These are phyloP conservation scores for Hippocampus zosterae DNA, from an alignment of 2,113 vertebrate genomes.

Conservation along the genomic window DNA sequence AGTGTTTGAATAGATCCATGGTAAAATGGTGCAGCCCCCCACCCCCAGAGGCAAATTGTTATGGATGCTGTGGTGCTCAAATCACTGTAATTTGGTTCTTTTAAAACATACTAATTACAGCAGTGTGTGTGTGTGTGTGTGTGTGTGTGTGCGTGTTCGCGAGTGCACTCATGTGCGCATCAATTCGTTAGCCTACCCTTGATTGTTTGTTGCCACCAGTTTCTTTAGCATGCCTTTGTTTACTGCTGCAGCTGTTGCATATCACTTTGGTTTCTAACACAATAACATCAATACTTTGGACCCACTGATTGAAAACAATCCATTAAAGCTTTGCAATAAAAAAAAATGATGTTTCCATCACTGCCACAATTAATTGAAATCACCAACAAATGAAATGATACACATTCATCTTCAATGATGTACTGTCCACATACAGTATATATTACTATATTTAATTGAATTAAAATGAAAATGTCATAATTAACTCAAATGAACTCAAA, in stretches of 20 bases:
- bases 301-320: slow-evolving; percentile 3
- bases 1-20: slow-evolving; percentile 21
- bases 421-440: not conserved
- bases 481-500: too few species aligned
- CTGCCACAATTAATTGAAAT: slow-evolving; percentile 11
- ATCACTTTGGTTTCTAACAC: slow-evolving; percentile 41
- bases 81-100: slow-evolving; percentile 72
- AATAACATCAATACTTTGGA: slow-evolving; percentile 9
- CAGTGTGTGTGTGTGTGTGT: slow-evolving; percentile 10
- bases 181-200: slow-evolving; percentile 47
- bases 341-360: not conserved
- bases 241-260: slow-evolving; percentile 53
- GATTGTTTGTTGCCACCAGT: slow-evolving; percentile 50
- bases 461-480: too few species aligned
- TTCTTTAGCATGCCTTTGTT: slow-evolving; percentile 61
- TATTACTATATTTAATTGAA: too few species aligned
- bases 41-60: slow-evolving; percentile 65
- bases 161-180: slow-evolving; percentile 3
- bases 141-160: slow-evolving; percentile 1
- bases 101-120: slow-evolving; percentile 73
- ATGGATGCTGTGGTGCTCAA: slow-evolving; percentile 63
- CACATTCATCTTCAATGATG: not conserved
- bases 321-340: not conserved
- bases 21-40: slow-evolving; percentile 56
- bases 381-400: not conserved